Evolutionary conservation across 2,797 vertebrate genomes (phyloP).

Genomic region (Clarias pachynema): DNA sequence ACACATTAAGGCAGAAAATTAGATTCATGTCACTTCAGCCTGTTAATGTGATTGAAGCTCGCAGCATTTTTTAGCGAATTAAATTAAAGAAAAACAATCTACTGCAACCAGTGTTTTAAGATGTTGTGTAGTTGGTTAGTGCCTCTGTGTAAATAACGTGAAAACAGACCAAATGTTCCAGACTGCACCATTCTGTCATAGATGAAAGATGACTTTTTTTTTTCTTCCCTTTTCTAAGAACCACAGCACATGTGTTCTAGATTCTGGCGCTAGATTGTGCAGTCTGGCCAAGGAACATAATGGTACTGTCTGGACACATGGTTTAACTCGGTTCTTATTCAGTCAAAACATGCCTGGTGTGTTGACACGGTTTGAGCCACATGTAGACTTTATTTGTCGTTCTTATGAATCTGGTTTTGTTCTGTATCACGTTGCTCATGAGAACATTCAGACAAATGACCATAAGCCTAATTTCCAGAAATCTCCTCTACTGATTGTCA

Average conservation of each 20-base stretch:
- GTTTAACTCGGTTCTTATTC: slow-evolving; percentile 18
- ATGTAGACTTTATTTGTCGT: background rate
- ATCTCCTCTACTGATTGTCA: background rate
- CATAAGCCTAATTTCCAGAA: background rate
- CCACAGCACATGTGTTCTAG: background rate
- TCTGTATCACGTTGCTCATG: background rate
- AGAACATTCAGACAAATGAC: background rate
- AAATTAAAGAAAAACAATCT: background rate
- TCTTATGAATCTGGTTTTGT: background rate
- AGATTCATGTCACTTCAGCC: background rate
- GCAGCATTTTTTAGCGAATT: background rate
- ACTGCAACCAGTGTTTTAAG: background rate
- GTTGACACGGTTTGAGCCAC: background rate
- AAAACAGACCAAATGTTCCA: background rate
- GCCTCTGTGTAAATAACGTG: background rate
- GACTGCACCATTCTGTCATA: slow-evolving; percentile 9
- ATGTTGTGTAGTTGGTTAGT: background rate
- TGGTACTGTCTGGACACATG: slow-evolving; percentile 20
- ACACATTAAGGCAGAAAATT: background rate
- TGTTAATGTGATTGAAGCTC: background rate
- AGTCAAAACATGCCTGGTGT: slow-evolving; percentile 14
- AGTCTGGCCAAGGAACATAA: slow-evolving; percentile 7
- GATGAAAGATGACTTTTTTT: background rate
- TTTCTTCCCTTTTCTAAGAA: background rate
- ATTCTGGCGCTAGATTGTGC: slow-evolving; percentile 17